A percentile compares a stretch with the other conserved stretches of the same genome.
These are phyloP conservation scores for Pectinophora gossypiella DNA, from an alignment of 1,140 invertebrate species.

Conservation along the genomic window DNA sequence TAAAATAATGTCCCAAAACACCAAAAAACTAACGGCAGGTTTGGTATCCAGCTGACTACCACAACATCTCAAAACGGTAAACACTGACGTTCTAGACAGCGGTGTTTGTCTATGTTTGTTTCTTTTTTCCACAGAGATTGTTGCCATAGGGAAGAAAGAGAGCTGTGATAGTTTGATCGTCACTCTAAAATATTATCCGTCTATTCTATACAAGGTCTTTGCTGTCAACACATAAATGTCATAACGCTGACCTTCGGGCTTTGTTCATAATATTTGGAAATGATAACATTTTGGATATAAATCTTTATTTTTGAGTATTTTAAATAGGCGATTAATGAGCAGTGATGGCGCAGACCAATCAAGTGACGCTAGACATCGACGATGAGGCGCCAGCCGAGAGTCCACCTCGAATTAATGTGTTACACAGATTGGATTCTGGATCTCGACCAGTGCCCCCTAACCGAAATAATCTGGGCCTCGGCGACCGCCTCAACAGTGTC, in stretches of 20 bases:
- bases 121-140: too few relatives aligned
- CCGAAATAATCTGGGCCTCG: constrained; percentile 54
- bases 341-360: constrained; percentile 55
- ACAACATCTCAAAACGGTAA: too few relatives aligned
- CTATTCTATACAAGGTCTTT: too few relatives aligned
- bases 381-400: constrained; percentile 43
- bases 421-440: constrained; percentile 51
- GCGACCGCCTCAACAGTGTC: constrained; percentile 61
- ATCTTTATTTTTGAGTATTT: constrained; percentile 1
- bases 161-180: too few relatives aligned
- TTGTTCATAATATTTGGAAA: constrained; percentile 39
- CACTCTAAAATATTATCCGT: too few relatives aligned
- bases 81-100: too few relatives aligned
- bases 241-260: constrained; percentile 12
- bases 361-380: constrained; percentile 60
- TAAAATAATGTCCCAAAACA: too few relatives aligned
- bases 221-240: constrained; percentile 1
- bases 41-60: too few relatives aligned
- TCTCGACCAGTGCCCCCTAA: constrained; percentile 38
- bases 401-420: constrained; percentile 37
- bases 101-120: too few relatives aligned
- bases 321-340: constrained; percentile 14
- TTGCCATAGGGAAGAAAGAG: too few relatives aligned
- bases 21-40: too few relatives aligned
- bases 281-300: constrained; percentile 26